Base-by-base conservation (phyloP, 2,113 vertebrate genomes). In the Oceanites oceanicus region DNA sequence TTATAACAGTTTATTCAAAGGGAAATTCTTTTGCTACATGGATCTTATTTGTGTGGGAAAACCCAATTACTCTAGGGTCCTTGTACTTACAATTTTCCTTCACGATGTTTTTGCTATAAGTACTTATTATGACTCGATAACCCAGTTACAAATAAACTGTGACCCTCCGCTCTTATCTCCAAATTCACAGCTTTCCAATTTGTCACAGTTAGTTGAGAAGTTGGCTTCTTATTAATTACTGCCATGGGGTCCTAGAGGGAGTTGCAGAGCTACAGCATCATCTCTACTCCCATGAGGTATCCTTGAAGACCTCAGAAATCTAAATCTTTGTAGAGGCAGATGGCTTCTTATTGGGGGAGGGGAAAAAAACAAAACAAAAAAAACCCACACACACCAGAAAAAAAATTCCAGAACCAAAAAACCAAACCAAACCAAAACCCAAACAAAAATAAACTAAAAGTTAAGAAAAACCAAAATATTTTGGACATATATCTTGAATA, bases 181-280 rank as follows among this genome's bases (percentile, higher is more conserved):
- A 75, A 75, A 73, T 91, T 76, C 81, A 21, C 93, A 96, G 96
- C 86, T 96, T 93, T 94, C 90, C 93, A 53, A 70, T 93, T 97
- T 79, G 95, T 65, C 83, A 23, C 90, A 7, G 25, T 44, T 47
- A 91, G 88, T 77, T 45, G 68, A 55, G 79, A 75, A 94, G 70
- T 94, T 71, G 89, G 58, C 65, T 94, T 55, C 22, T 62, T 61
- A 34, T 94, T 92, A 91, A 96, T 96, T 94, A 91, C 76, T 72
- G 32, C 79, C 68, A 21, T 5, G 44, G 80, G 80, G 76, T 92
- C 84, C 79, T 66, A 10, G 59, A 22, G 85, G 90, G 72, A 53
- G 15, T 10, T n/a, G 42, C 63, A 40, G 86, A 74, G 61, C 66
- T 34, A 14, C 63, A 65, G 86, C 85, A 32, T 6, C 91, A 32